Evolutionary conservation across 2,113 vertebrate genomes (phyloP).

Genomic region (mouse (Mus musculus)): DNA sequence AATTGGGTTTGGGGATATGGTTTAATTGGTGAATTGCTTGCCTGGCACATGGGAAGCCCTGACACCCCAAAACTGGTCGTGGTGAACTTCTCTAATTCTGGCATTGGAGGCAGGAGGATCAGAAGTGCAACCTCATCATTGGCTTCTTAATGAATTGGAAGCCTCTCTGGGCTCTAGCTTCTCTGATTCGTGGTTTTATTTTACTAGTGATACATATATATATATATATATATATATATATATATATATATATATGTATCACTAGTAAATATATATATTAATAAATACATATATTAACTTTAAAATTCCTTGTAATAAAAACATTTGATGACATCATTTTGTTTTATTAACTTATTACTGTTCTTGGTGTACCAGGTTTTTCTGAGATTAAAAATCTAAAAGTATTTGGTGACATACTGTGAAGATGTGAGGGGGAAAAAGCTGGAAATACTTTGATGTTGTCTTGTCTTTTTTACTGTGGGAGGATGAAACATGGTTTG

Average conservation of each 20-base stretch:
- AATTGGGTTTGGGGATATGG: constrained; percentile 14
- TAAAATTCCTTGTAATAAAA: constrained; percentile 22
- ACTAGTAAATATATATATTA: no score
- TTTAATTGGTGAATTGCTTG: neutral
- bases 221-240: neutral
- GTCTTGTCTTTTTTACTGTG: neutral
- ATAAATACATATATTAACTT: neutral
- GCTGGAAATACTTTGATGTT: constrained; percentile 32
- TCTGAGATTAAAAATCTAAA: constrained; percentile 34
- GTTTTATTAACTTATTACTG: constrained; percentile 37
- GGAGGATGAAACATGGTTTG: constrained; percentile 18
- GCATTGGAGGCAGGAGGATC: neutral
- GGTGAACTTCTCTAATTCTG: neutral
- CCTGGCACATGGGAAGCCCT: neutral
- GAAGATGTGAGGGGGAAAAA: neutral
- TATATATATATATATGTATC: no score
- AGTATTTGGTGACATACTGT: neutral
- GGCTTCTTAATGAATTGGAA: neutral
- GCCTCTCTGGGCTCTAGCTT: neutral
- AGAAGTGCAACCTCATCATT: neutral
- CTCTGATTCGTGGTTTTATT: constrained; percentile 13
- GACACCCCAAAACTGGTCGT: neutral
- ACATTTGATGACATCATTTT: neutral
- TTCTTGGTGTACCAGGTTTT: neutral
- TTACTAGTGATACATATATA: neutral